Evolutionary conservation across 2,888 invertebrate species (phyloP), one percentile per base, ranked within the genome.

Genomic region (Chirona hameri): DNA sequence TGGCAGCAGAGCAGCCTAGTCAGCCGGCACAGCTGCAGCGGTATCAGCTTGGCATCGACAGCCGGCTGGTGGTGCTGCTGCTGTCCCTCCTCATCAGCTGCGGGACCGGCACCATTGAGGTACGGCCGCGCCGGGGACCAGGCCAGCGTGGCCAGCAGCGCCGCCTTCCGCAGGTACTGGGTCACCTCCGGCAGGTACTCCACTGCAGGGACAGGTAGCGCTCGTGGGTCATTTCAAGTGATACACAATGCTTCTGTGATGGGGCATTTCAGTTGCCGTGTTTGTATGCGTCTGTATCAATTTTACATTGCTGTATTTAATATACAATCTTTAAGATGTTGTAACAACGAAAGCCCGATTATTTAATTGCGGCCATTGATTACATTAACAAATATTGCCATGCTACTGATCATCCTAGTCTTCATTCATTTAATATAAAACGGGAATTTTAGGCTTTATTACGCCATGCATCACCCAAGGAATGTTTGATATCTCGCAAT

Each of bases 91-190:
- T 10, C 27, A 27, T 10, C 65, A 9, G 65, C 65, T n/a, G 65
- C 65, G n/a, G 5, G 12, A 27, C 27, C 10, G 65, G 4, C 65
- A 7, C 7, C 65, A 52, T 10, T 14, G 52, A 87, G 85, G 81
- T 86, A 86, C 0, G 86, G 86, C 24, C 86, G 85, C 60, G 86
- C 86, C 55, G 86, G 85, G 81, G 88, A 88, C 90, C 91, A 91
- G 57, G 94, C 92, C 48, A 96, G 93, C 86, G 96, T 96, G 27
- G 95, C 93, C 85, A 97, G 89, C 85, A 96, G 91, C 0, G 96
- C 94, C 12, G 95, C 95, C 85, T 96, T 96, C 89, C 95, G 94
- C 90, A 97, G 96, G 86, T 91, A 91, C 46, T 89, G 90, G 79
- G 89, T 89, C 83, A 90, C 90, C 86, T 91, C 91, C 83, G 89